These are phyloP conservation scores for Cheilosia soror DNA, from an alignment of 2,888 invertebrate species.

Conservation along the genomic window DNA sequence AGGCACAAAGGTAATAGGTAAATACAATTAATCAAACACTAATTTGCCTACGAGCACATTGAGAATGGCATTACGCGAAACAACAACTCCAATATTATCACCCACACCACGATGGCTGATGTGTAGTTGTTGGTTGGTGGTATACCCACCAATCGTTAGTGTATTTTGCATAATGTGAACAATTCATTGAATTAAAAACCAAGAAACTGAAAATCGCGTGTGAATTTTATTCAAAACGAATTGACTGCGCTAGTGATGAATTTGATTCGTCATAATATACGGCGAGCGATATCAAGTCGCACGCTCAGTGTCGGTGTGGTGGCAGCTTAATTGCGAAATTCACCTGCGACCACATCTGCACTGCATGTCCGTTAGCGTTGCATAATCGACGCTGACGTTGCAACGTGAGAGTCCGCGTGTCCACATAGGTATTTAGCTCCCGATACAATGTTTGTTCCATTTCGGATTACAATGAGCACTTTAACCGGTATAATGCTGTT, in stretches of 20 bases:
- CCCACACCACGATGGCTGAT: constrained; percentile 37
- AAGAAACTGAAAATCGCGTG: constrained; percentile 63
- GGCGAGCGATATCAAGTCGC: constrained; percentile 7
- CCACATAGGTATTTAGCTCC: constrained; percentile 27
- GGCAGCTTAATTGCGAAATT: constrained; percentile 35
- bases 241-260: constrained; percentile 45
- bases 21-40: constrained; percentile 72
- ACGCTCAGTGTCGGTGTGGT: not conserved
- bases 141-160: constrained; percentile 45
- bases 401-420: constrained; percentile 28
- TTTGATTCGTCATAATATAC: constrained; percentile 42
- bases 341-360: constrained; percentile 37
- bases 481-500: constrained; percentile 17
- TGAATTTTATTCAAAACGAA: constrained; percentile 47
- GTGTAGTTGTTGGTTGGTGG: not conserved
- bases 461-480: constrained; percentile 44
- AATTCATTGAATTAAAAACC: constrained; percentile 68
- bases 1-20: constrained; percentile 57
- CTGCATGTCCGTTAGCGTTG: constrained; percentile 57
- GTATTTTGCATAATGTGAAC: constrained; percentile 56
- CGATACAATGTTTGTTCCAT: constrained; percentile 52
- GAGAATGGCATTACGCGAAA: constrained; percentile 9
- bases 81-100: constrained; percentile 62
- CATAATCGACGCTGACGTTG: constrained; percentile 57
- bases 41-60: constrained; percentile 54